Conservation (phyloP, 2,888 invertebrate genomes). For the Spisula solida region DNA sequence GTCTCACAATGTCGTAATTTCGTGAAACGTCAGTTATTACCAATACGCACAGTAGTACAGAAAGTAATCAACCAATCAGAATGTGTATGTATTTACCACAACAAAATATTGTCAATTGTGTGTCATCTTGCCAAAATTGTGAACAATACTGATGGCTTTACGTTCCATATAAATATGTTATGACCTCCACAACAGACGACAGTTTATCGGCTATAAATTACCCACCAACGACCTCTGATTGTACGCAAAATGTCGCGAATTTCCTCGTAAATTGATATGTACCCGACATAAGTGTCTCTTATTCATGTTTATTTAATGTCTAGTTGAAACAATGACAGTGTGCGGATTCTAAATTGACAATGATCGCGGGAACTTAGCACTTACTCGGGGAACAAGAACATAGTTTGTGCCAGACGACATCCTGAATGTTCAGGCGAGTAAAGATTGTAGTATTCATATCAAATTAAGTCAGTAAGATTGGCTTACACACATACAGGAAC, state of each 20-base stretch:
- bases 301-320: background rate
- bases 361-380: background rate
- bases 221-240: background rate
- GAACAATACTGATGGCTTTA: background rate
- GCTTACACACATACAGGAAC: background rate
- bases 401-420: background rate
- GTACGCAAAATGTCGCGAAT: background rate
- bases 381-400: background rate
- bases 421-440: background rate
- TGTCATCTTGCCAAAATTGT: background rate
- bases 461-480: too few species aligned
- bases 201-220: background rate
- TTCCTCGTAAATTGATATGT: background rate
- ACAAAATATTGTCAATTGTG: background rate
- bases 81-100: background rate
- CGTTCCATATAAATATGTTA: background rate
- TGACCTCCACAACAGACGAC: background rate
- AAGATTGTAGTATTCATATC: background rate
- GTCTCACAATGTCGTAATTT: background rate
- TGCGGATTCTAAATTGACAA: background rate
- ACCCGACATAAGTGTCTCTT: background rate
- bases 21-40: background rate
- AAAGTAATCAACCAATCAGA: background rate
- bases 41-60: background rate
- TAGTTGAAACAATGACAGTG: constrained; percentile 19